Evolutionary conservation across 1,140 invertebrate genomes (phyloP), one percentile per base, ranked within the genome.

Genomic region (Hyles vespertilio): DNA sequence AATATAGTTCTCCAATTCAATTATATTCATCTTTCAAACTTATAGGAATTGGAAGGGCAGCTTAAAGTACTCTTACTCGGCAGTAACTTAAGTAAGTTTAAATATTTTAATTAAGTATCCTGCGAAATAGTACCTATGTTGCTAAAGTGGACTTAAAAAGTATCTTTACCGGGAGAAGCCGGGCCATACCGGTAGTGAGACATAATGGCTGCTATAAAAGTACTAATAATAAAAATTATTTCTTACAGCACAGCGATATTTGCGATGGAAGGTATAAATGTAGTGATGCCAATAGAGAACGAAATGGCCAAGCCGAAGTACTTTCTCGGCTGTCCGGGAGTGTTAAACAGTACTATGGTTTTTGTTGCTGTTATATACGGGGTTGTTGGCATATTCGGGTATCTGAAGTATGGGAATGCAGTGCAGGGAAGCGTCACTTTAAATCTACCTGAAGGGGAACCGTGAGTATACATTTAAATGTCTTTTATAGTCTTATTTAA

Each of bases 211-310:
- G 22, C 22, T 2, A 22, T 22, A 22, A 22, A 22, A 22, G 22
- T 22, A 22, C 22, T 22, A 22, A 22, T 22, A 1, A 22, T 22
- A 1, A 22, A 22, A 22, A 40, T 78, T 43, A 77, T 77, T 63
- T 71, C 77, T 79, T 87, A 62, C 72, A 91, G 91, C 63, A 95
- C 94, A 46, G 93, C 94, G 1, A 91, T 95, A 52, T 95, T 95
- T 65, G 94, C 94, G 11, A 95, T 95, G 90, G 94, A 95, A 80
- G 94, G 93, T 4, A 95, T 95, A 65, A 94, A 94, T 60, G 93
- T 93, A 12, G 94, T 97, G 10, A 93, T 98, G 90, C 96, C 96
- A 0, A 92, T 98, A 32, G 95, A 97, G 84, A 97, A 97, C 74
- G 94, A 93, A 8, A 97, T 98, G 96, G 90, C 87, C 48, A 92